Conservation (phyloP, 2,113 vertebrate genomes). For the Grammomys surdaster region DNA sequence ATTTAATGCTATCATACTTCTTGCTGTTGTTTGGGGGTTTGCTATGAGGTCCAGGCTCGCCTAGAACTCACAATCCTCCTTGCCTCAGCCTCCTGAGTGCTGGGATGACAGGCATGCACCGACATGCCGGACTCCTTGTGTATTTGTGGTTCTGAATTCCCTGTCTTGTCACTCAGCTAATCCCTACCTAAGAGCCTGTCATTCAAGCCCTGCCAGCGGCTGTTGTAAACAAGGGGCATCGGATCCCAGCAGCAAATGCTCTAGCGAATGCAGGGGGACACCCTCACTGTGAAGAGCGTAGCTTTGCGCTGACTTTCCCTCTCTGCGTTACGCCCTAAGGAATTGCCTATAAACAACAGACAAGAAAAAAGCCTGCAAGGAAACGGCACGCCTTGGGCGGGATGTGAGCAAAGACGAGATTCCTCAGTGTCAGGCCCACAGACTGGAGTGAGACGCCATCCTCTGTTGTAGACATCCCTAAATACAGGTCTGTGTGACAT, state of each 20-base stretch:
- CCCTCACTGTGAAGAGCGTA: neutral
- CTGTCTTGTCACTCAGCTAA: neutral
- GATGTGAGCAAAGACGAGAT: neutral
- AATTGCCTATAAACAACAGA: neutral
- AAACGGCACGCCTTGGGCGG: fast-evolving
- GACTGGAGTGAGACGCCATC: fast-evolving
- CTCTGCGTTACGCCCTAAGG: neutral
- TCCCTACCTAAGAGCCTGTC: neutral
- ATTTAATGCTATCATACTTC: neutral
- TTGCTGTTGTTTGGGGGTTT: neutral
- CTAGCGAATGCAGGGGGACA: neutral
- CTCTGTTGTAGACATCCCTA: neutral
- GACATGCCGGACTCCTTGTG: neutral
- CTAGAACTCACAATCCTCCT: neutral
- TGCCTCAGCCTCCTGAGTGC: neutral
- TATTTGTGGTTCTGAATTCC: neutral
- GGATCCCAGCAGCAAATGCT: neutral
- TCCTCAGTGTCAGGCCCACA: fast-evolving
- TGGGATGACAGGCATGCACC: neutral
- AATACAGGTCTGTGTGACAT: neutral
- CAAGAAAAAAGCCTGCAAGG: neutral
- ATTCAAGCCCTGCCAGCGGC: fast-evolving
- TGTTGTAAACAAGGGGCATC: neutral
- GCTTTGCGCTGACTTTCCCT: neutral
- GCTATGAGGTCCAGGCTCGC: neutral